These are phyloP conservation scores for Harmothoe impar DNA, from an alignment of 2,888 invertebrate species.

Conservation along the genomic window DNA sequence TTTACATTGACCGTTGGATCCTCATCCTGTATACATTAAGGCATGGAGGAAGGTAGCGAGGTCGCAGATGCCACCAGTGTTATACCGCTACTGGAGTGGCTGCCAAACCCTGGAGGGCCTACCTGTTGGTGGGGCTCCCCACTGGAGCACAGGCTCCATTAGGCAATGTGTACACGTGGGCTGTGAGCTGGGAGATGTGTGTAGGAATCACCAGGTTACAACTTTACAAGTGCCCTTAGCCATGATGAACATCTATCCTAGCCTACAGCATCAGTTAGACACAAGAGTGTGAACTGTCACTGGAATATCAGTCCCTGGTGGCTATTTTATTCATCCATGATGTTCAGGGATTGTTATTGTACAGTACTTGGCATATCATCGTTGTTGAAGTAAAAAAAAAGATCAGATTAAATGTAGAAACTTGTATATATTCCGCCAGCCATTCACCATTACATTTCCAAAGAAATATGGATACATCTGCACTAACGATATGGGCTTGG, in stretches of 20 bases:
- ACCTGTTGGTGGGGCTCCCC: slow-evolving; percentile 33
- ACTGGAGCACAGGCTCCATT: slow-evolving; percentile 30
- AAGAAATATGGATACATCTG: too few relatives aligned
- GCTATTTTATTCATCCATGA: too few relatives aligned
- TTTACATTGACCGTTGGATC: not conserved
- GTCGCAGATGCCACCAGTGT: too few relatives aligned
- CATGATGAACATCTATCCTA: slow-evolving; percentile 19
- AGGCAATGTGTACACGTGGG: not conserved
- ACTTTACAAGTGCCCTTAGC: not conserved
- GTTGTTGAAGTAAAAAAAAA: too few relatives aligned
- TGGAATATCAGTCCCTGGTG: too few relatives aligned
- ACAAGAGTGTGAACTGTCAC: too few relatives aligned
- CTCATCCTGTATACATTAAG: slow-evolving; percentile 12
- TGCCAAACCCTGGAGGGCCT: slow-evolving; percentile 53
- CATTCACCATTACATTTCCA: too few relatives aligned
- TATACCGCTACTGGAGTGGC: slow-evolving; percentile 27
- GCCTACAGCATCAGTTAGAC: not conserved
- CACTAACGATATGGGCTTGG: too few relatives aligned
- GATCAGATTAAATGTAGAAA: too few relatives aligned
- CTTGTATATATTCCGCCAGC: too few relatives aligned
- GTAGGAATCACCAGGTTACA: not conserved
- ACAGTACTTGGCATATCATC: too few relatives aligned
- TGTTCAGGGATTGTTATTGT: too few relatives aligned
- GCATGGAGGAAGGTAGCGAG: not conserved
- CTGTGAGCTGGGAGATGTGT: not conserved